Conservation (phyloP, 2,888 invertebrate species). For the Hypselothyrea guttata region DNA sequence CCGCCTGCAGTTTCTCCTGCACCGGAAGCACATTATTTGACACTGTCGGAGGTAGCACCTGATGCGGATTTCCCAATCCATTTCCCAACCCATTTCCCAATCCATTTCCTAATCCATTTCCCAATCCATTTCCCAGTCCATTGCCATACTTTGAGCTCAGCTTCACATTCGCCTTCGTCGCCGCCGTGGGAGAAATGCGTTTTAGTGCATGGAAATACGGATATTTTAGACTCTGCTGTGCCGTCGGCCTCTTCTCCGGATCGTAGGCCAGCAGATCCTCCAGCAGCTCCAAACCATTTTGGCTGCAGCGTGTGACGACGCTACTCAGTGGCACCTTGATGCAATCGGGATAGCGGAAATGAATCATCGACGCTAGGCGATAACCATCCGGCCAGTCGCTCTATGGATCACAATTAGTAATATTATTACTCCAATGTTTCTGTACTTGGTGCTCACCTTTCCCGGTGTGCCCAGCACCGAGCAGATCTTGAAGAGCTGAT, state of each 20-base stretch:
- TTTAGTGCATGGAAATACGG: constrained; percentile 82
- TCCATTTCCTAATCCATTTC: constrained; percentile 21
- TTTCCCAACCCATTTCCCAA: not conserved
- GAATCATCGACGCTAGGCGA: constrained; percentile 94
- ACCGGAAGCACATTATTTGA: constrained; percentile 80
- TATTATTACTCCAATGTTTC: no score
- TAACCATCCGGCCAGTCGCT: constrained; percentile 98
- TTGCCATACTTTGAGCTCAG: constrained; percentile 69
- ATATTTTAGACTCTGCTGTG: constrained; percentile 92
- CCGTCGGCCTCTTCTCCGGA: constrained; percentile 95
- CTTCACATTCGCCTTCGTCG: constrained; percentile 73
- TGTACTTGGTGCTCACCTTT: constrained; percentile 87
- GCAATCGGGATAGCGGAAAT: constrained; percentile 97
- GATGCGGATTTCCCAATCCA: constrained; percentile 18
- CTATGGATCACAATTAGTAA: no score
- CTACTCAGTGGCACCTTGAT: constrained; percentile 90
- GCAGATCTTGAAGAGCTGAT: constrained; percentile 97
- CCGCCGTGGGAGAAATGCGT: constrained; percentile 79
- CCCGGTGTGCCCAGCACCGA: constrained; percentile 96
- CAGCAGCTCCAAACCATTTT: constrained; percentile 91
- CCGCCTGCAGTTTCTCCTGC: constrained; percentile 76
- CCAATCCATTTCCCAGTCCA: constrained; percentile 22
- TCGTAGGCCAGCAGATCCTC: constrained; percentile 95
- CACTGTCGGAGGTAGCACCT: constrained; percentile 58
- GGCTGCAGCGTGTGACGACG: constrained; percentile 91